Conservation (phyloP, 2,888 invertebrate species). For the Tachina lurida region DNA sequence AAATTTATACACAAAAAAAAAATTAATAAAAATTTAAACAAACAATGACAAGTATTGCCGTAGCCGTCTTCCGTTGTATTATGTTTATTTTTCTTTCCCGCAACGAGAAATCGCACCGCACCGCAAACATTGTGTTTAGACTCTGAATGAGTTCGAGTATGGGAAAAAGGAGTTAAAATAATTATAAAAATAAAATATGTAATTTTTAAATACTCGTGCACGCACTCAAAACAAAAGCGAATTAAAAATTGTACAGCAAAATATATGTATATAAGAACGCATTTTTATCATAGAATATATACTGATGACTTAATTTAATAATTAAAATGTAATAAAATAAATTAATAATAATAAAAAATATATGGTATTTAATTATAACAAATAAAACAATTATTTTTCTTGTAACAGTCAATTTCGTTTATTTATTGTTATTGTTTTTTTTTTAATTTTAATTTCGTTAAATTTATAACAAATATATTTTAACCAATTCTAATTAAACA, state of each 20-base stretch:
- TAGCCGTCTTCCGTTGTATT: too few species aligned
- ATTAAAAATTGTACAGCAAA: background rate
- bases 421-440: constrained; percentile 67
- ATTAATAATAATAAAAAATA: constrained; percentile 30
- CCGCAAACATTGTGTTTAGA: too few species aligned
- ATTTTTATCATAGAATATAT: background rate
- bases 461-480: constrained; percentile 63
- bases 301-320: background rate
- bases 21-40: too few species aligned
- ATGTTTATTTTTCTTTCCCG: too few species aligned
- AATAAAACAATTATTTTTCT: constrained; percentile 71
- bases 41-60: too few species aligned
- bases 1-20: too few species aligned
- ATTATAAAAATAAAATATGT: too few species aligned
- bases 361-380: constrained; percentile 26
- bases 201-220: too few species aligned
- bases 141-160: background rate
- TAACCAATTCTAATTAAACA: constrained; percentile 68
- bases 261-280: constrained; percentile 52
- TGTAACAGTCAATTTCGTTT: constrained; percentile 66
- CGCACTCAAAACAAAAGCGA: background rate
- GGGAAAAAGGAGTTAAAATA: background rate
- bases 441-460: constrained; percentile 60
- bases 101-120: too few species aligned
- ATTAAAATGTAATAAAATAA: constrained; percentile 30